phyloP scores from a whole-genome alignment of 2,888 invertebrate genomes.

The Crocallis elinguaria region DNA sequence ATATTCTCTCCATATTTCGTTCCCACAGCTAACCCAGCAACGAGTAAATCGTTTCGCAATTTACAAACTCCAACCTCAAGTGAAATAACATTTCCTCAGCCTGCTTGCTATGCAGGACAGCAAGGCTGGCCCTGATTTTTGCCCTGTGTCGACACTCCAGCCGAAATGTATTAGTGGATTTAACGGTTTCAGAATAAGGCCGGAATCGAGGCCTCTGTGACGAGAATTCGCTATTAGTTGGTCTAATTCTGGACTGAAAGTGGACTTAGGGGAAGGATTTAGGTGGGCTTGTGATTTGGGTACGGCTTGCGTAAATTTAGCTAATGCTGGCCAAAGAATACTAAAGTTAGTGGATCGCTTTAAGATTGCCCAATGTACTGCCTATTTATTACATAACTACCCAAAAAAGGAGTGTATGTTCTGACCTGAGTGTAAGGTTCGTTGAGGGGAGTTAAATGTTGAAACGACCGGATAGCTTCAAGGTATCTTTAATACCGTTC shows the following conservation, averaged over 20 bases:
- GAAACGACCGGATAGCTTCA: too few relatives aligned
- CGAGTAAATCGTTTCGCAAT: conserved; percentile 25
- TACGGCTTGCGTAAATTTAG: conserved; percentile 3
- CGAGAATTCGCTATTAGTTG: conserved; percentile 67
- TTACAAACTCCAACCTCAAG: conserved; percentile 38
- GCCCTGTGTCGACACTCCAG: conserved; percentile 72
- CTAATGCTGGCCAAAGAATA: conserved; percentile 4
- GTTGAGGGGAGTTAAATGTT: too few relatives aligned
- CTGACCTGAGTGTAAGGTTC: too few relatives aligned
- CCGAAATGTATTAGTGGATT: conserved; percentile 81
- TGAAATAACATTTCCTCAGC: conserved; percentile 45
- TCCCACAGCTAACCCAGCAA: conserved; percentile 18
- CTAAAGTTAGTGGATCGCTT: not conserved
- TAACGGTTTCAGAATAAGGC: conserved; percentile 72
- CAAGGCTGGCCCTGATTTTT: conserved; percentile 76
- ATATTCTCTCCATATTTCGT: not conserved
- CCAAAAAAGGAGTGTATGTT: too few relatives aligned
- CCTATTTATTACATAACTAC: too few relatives aligned
- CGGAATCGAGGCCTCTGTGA: conserved; percentile 63
- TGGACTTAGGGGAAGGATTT: conserved; percentile 34
- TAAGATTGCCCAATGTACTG: too few relatives aligned
- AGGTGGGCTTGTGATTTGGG: conserved; percentile 23
- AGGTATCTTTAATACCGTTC: too few relatives aligned
- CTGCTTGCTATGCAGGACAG: conserved; percentile 80
- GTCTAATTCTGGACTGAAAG: conserved; percentile 36